Percentiles rank a stretch among this genome's conserved stretches.
Conservation (phyloP, 2,113 vertebrate species). For the Leptobrachium leishanense region DNA sequence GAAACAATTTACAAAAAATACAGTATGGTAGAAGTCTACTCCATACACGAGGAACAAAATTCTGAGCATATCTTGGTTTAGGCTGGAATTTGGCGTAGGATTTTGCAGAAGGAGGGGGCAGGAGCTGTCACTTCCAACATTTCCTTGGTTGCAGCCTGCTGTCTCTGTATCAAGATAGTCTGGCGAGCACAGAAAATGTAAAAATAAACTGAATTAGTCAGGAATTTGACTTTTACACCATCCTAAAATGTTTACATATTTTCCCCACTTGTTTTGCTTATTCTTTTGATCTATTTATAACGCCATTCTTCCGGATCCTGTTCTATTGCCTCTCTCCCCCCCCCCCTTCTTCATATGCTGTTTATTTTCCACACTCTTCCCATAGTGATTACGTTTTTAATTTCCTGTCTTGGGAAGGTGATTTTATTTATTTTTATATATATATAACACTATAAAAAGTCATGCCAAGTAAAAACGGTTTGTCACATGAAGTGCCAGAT, state of each 20-base stretch:
- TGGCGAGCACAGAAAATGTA: not conserved
- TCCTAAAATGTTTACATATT: not conserved
- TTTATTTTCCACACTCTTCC: conserved; percentile 11
- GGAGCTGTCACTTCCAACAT: no score
- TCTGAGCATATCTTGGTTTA: no score
- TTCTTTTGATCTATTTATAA: conserved; percentile 20
- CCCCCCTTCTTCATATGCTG: not conserved
- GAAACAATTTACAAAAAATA: no score
- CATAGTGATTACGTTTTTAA: conserved; percentile 27
- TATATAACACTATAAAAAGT: conserved; percentile 16
- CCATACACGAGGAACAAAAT: no score
- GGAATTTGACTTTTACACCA: conserved; percentile 2
- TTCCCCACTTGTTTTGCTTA: not conserved
- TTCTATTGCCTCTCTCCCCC: not conserved
- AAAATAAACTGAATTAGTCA: not conserved
- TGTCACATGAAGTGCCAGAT: conserved; percentile 32
- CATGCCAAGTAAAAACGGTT: conserved; percentile 22
- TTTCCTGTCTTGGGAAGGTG: conserved; percentile 36
- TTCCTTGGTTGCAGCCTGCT: no score
- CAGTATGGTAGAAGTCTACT: no score
- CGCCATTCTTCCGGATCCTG: conserved; percentile 20
- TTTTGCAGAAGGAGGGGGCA: no score
- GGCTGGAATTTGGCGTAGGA: no score
- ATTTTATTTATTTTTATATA: conserved; percentile 1
- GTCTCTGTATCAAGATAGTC: no score